phyloP scores from a whole-genome alignment of 2,113 vertebrate genomes.

The Campylorhamphus procurvoides region DNA sequence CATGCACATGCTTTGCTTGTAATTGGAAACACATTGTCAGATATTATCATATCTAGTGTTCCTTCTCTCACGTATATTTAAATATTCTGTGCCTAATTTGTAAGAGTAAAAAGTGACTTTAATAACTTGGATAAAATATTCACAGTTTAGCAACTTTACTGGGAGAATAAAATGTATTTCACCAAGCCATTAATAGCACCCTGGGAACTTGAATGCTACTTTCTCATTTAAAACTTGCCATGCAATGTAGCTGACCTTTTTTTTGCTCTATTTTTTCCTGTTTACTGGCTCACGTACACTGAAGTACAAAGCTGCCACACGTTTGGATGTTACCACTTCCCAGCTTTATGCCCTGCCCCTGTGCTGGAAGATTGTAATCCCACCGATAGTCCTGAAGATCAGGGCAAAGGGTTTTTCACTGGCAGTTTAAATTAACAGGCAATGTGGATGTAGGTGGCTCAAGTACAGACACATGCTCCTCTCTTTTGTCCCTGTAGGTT shows the following conservation, averaged over 20 bases:
- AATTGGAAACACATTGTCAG: slow-evolving; percentile 57
- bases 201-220: neutral
- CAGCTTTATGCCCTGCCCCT: neutral
- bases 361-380: neutral
- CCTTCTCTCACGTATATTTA: neutral
- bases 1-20: slow-evolving; percentile 18
- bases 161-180: slow-evolving; percentile 15
- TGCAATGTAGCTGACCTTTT: neutral
- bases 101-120: slow-evolving; percentile 10
- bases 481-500: neutral
- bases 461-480: neutral
- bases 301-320: neutral
- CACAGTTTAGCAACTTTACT: neutral
- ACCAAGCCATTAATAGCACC: neutral
- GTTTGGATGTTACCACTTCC: neutral
- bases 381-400: neutral
- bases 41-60: slow-evolving; percentile 17
- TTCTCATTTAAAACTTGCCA: neutral
- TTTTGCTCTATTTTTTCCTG: neutral
- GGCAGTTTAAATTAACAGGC: neutral
- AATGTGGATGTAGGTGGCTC: neutral
- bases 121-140: neutral
- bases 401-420: neutral
- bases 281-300: neutral
- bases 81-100: neutral